These are phyloP conservation scores for Nomada fucata DNA, from an alignment of 2,888 invertebrate genomes.

Conservation along the genomic window DNA sequence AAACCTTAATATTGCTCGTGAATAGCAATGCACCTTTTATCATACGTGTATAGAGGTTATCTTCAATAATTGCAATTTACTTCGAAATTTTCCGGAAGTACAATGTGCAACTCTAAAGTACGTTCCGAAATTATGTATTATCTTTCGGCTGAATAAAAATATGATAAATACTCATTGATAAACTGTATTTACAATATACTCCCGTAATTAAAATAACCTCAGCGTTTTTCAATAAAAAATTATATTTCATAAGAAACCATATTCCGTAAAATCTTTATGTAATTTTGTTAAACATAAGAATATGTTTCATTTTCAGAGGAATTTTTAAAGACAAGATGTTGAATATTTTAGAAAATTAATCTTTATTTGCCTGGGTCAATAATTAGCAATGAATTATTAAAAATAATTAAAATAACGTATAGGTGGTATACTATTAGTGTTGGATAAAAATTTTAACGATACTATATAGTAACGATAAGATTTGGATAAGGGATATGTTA, in stretches of 20 bases:
- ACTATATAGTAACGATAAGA: slow-evolving; percentile 6
- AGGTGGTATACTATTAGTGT: background rate
- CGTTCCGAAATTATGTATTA: slow-evolving; percentile 20
- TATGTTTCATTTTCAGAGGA: too few relatives aligned
- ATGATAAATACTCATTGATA: too few relatives aligned
- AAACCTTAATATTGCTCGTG: background rate
- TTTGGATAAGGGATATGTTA: slow-evolving; percentile 16
- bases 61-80: slow-evolving; percentile 1
- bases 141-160: background rate
- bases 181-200: background rate
- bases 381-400: slow-evolving; percentile 4
- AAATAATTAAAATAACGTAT: slow-evolving; percentile 3
- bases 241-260: too few relatives aligned
- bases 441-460: background rate
- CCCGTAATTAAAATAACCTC: background rate
- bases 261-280: too few relatives aligned
- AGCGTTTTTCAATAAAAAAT: too few relatives aligned
- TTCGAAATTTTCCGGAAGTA: slow-evolving; percentile 14
- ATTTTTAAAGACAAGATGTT: too few relatives aligned
- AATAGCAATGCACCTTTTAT: background rate
- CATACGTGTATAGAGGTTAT: background rate
- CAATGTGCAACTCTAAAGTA: slow-evolving; percentile 2
- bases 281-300: too few relatives aligned
- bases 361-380: background rate
- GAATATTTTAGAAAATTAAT: too few relatives aligned